These are phyloP conservation scores for Micoletzkya japonica DNA, from an alignment of 2,888 invertebrate genomes.

Conservation along the genomic window DNA sequence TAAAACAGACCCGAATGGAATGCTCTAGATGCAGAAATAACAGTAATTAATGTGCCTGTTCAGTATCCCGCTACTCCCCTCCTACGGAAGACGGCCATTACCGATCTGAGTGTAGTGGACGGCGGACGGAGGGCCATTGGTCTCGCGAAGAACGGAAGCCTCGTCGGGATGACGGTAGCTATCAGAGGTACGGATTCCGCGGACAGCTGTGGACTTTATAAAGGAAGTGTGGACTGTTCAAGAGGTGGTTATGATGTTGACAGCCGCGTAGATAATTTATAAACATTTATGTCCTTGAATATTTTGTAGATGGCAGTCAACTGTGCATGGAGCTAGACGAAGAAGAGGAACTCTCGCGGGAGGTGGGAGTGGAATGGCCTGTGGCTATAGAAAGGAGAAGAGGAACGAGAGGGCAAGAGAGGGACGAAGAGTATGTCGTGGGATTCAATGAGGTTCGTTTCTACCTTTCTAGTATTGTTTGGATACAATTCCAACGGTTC, in stretches of 20 bases:
- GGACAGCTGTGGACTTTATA: too few relatives aligned
- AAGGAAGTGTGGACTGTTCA: too few relatives aligned
- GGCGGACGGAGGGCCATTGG: neutral
- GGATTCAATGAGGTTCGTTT: slow-evolving; percentile 23
- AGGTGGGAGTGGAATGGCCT: slow-evolving; percentile 21
- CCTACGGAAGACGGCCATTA: slow-evolving; percentile 17
- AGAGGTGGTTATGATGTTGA: too few relatives aligned
- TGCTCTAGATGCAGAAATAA: too few relatives aligned
- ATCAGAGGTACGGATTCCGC: neutral
- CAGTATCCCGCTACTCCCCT: neutral
- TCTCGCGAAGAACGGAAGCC: slow-evolving; percentile 11
- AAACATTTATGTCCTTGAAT: too few relatives aligned
- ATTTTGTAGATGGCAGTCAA: too few relatives aligned
- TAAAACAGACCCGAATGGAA: too few relatives aligned
- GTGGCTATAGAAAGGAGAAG: slow-evolving; percentile 9
- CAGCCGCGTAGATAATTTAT: too few relatives aligned
- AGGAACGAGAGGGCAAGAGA: too few relatives aligned
- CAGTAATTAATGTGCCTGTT: too few relatives aligned
- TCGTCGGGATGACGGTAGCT: slow-evolving; percentile 9
- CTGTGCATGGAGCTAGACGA: too few relatives aligned
- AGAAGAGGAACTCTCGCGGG: slow-evolving; percentile 18
- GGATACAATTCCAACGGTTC: neutral
- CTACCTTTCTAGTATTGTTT: neutral
- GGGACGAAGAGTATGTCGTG: slow-evolving; percentile 6
- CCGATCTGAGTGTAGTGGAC: slow-evolving; percentile 12